Percentiles rank a stretch among this genome's conserved stretches.
Evolutionary conservation across 2,113 vertebrate genomes (phyloP).

Genomic region (Albula glossodonta): DNA sequence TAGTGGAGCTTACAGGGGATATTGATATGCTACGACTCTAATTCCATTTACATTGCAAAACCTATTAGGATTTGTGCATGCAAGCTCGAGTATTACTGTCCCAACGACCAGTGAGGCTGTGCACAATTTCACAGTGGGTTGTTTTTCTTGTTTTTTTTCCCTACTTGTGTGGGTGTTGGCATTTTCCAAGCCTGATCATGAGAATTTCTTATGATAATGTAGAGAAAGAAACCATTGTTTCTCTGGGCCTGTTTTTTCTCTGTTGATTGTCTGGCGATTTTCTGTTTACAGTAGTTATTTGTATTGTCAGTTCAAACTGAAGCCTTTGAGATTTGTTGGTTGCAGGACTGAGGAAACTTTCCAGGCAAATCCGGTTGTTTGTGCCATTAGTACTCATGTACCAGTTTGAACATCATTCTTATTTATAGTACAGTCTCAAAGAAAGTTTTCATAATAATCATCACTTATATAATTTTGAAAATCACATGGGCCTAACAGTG

Average conservation of each 20-base stretch:
- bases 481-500: too few relatives aligned
- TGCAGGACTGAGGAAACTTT: not conserved
- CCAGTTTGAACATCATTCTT: not conserved
- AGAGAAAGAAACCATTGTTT: constrained; percentile 19
- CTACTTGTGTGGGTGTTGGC: not conserved
- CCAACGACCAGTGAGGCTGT: not conserved
- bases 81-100: not conserved
- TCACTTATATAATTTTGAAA: too few relatives aligned
- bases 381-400: not conserved
- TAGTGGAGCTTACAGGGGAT: not conserved
- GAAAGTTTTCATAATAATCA: too few relatives aligned
- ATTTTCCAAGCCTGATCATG: constrained; percentile 13
- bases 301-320: constrained; percentile 13
- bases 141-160: not conserved
- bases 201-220: constrained; percentile 9
- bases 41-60: not conserved
- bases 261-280: not conserved
- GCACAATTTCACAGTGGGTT: not conserved
- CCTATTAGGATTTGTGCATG: not conserved
- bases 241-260: not conserved
- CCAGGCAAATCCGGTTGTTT: not conserved
- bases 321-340: not conserved
- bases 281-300: constrained; percentile 10
- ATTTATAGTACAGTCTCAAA: too few relatives aligned
- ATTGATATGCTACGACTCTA: not conserved